A percentile compares a stretch with the other conserved stretches of the same genome.
These are phyloP conservation scores for Hestina assimilis DNA, from an alignment of 1,140 invertebrate genomes.

Conservation along the genomic window DNA sequence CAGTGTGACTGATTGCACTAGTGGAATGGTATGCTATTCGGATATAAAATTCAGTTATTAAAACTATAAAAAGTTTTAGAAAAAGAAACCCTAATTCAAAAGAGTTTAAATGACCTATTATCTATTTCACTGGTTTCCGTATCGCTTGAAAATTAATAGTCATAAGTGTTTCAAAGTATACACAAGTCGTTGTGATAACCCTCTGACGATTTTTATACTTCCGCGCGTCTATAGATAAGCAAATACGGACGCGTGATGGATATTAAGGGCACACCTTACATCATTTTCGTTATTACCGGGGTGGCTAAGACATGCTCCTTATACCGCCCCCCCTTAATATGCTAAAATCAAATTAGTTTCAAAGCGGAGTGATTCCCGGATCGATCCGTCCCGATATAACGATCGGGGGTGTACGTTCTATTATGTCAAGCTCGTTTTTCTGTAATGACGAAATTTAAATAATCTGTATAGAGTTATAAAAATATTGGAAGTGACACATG, in stretches of 20 bases:
- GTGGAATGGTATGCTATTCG: no score
- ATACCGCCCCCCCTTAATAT: constrained; percentile 71
- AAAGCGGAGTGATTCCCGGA: constrained; percentile 67
- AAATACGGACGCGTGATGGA: constrained; percentile 76
- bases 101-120: neutral
- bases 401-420: constrained; percentile 37
- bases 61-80: no score
- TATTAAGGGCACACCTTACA: constrained; percentile 77
- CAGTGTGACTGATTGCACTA: no score
- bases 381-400: constrained; percentile 66
- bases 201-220: constrained; percentile 74
- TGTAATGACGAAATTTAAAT: constrained; percentile 19
- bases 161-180: constrained; percentile 37
- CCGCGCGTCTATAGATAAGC: constrained; percentile 75
- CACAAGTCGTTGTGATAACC: constrained; percentile 34
- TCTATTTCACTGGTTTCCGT: neutral
- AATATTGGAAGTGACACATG: neutral
- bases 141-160: constrained; percentile 35
- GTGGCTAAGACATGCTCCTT: constrained; percentile 70
- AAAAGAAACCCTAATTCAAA: no score
- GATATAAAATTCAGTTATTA: no score
- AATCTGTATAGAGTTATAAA: neutral
- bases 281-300: constrained; percentile 74
- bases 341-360: constrained; percentile 78
- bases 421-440: constrained; percentile 28